Evolutionary conservation across 2,797 vertebrate genomes (phyloP), one percentile per base, ranked within the genome.

Genomic region (Ceyx erithaca): DNA sequence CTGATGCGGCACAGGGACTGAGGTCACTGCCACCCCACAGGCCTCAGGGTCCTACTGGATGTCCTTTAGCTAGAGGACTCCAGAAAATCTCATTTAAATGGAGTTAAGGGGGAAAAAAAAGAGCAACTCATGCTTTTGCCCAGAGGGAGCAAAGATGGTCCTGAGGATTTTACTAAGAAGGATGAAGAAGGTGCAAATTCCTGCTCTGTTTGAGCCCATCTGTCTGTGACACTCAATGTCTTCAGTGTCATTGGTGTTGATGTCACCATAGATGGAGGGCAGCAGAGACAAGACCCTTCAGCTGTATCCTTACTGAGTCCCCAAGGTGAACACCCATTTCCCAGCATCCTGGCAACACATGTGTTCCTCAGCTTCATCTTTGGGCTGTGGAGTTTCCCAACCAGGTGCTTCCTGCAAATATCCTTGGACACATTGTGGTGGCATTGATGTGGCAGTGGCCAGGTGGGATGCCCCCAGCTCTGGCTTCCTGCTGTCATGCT

Each of bases 311-410:
- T 1, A n/a, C 88, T 2, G 1, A 33, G 6, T 8, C 10, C 25
- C 3, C 7, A 10, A 23, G 16, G 25, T 5, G 14, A 71, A 28
- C 8, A 64, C 3, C 13, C 16, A 7, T 40, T 43, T 64, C 21
- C 37, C 1, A 1, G 15, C 23, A 28, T 48, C 30, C 28, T 14
- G 80, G 45, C 6, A 59, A 21, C 2, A 2, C 10, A 5, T 0
- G 0, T 19, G 8, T 52, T 30, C 17, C 26, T 67, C 21, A 19
- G 21, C 52, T 67, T 31, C 62, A 30, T 7, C 21, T 26, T 22
- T 18, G 28, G 28, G 14, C 21, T 64, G n/a, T 1, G 0, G 22
- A 40, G 41, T 28, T 70, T 80, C 49, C 37, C 28, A 68, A 14
- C 4, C 10, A 19, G 14, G 11, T 31, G 9, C 26, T 69, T 51